Evolutionary conservation across 2,113 vertebrate species (phyloP), one percentile per base, ranked within the genome.

Genomic region (Alethe castanea): DNA sequence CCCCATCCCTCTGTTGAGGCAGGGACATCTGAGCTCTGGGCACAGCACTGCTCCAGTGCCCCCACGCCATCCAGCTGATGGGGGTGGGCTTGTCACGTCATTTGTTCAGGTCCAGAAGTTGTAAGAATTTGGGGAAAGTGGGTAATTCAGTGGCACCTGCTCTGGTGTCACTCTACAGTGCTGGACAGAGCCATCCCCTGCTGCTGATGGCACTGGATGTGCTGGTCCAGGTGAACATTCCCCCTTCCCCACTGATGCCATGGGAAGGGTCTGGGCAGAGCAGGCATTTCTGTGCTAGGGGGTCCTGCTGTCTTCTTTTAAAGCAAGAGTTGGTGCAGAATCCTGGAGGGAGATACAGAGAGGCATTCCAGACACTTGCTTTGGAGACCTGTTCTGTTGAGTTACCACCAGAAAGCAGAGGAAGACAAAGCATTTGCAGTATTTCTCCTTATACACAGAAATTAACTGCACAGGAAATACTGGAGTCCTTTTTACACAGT

Each of bases 81-180:
- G n/a, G 19, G 9, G 3, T 23, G 11, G 8, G 13, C 53, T 81
- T 67, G 16, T 52, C 60, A 38, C 1, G 0, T 15, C 33, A 6
- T 69, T 61, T 69, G 19, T 36, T 69, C 38, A 66, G 42, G 38
- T 57, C 23, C 14, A 89, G 56, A 81, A 50, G 42, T 3, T 65
- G 29, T 42, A 57, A 33, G 23, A 38, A 10, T 52, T 84, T 66
- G 24, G 26, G 20, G 29, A 47, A 62, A 19, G 9, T 38, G 8
- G 5, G 16, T 45, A 19, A 40, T 45, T 7, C 60, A n/a, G 33
- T 14, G 35, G 4, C 11, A 64, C 15, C 29, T 92, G 57, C 48
- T 67, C 35, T 83, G n/a, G 40, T 38, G 40, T 19, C 24, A 8
- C 40, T 28, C 56, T 40, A 19, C 12, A 29, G 25, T 57, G 69